Base-by-base conservation (phyloP, 2,113 vertebrate species). In the Grus americana region DNA sequence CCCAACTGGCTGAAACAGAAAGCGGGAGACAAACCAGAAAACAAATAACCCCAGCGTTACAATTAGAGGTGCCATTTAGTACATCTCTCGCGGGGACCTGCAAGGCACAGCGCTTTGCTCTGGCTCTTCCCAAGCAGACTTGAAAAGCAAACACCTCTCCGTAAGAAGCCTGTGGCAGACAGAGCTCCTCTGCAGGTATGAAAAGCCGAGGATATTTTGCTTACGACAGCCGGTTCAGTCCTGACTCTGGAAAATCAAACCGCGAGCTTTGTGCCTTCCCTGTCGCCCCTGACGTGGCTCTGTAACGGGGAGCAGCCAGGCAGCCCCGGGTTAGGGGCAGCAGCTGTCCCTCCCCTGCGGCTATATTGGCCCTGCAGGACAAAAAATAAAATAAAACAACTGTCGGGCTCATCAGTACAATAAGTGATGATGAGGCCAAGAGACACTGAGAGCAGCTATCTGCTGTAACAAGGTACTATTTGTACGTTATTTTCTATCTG, bases 401-500 rank as follows among this genome's bases (percentile, higher is more conserved):
- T 63, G 86, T 66, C 5, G 29, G 79, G 71, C 68, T 90, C 87
- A 90, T 86, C 97, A 96, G 92, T 63, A 81, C 90, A 90, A 59
- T 58, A 92, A 92, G 92, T 63, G 70, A 86, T 32, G 90, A 92
- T 74, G 93, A 95, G 86, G 88, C 92, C 55, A n/a, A 62, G 88
- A 52, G 90, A 23, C 75, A 78, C 32, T 0, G 26, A 61, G 71
- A 95, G 50, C 79, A 59, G 80, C 83, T 58, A 36, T 81, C 82
- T 88, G 90, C 96, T 12, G 21, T 78, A 93, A 93, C 93, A 95
- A 93, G 91, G 89, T n/a, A 22, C 84, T 36, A 59, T 92, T 91
- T 86, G 78, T 80, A 66, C 18, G 3, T 38, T 94, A 83, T 88
- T 95, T 93, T 86, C 94, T 52, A 88, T 40, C 95, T 84, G 92